Base-by-base conservation (phyloP, 2,797 vertebrate genomes). In the Enteromius paludinosus region DNA sequence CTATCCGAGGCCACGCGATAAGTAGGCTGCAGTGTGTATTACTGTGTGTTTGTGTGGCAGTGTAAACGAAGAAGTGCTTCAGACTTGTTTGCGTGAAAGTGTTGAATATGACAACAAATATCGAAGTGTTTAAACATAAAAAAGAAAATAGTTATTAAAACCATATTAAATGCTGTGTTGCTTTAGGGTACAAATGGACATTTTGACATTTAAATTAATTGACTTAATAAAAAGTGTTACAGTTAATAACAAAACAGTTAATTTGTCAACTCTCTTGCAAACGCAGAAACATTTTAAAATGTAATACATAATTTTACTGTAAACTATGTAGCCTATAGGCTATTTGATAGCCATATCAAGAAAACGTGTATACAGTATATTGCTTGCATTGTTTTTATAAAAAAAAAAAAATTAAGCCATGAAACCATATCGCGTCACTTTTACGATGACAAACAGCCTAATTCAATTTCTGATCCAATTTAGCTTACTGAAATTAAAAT, bases 1-100 rank as follows among this genome's bases (percentile, higher is more conserved):
- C 97, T 95, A 93, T 95, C 92, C 91, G 90, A 92, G 94, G 93
- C 95, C 96, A 97, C 94, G 96, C 96, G 96, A 96, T 96, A 94
- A 94, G 90, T 94, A 95, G 94, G 94, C 95, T 93, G 95, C 93
- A 71, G 79, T 45, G 64, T 76, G 56, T 77, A 14, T 84, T 68
- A 45, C n/a, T 78, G 70, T 78, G 61, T 62, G 79, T 78, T 35
- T 76, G 79, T 84, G 86, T 82, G 87, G 71, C 78, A 79, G 84
- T 64, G 66, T 52, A 74, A 79, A 79, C 59, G 23, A 66, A 43
- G 43, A 41, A 52, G 59, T 18, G 10, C 45, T 47, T 65, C 7
- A 78, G 45, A 18, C 28, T 75, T 52, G 71, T 75, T 82, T 17
- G 49, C 72, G 71, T 66, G 8, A 30, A 75, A 61, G 73, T 83